Evolutionary conservation across 2,888 invertebrate genomes (phyloP), one percentile per base, ranked within the genome.

Genomic region (Leistus spinibarbis): DNA sequence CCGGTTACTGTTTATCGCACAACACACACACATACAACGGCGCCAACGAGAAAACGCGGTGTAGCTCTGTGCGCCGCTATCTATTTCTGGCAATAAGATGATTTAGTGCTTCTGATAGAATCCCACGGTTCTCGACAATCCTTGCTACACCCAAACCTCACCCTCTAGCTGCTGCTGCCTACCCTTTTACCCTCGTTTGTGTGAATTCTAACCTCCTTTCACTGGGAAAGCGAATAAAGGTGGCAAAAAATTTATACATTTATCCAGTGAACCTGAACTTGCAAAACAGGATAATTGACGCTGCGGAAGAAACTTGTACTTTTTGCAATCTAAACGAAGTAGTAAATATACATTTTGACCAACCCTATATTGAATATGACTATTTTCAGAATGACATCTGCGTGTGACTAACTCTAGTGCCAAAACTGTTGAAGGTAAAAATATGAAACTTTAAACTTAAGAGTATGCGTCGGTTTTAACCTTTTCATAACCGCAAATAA

Each of bases 21-120:
- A 20, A 60, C 60, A 69, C 56, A 60, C 69, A 69, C 56, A 63
- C 19, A 17, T 69, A 60, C n/a, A 23, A 54, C 23, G 9, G 19
- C 9, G 3, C 54, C 53, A 22, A 20, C 54, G 22, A 57, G 60
- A 60, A 19, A 20, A 54, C 5, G 24, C 10, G 53, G 54, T 40
- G 79, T 78, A 80, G 81, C 82, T 82, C 83, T 83, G 83, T 82
- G 83, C 82, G 80, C 78, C 80, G 80, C 83, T 83, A 83, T 84
- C 83, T 83, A 80, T 81, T 64, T 71, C 81, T 40, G 40, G 84
- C 83, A 82, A 84, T 84, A 81, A 79, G 80, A 84, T 84, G 84
- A 84, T 84, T 84, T 84, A 84, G 81, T 80, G 80, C 77, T 54
- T 69, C 82, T 64, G 71, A 71, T 71, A 71, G 71, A 71, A 71